Base-by-base conservation (phyloP, 2,888 invertebrate species). In the Caenorhabditis plicata region DNA sequence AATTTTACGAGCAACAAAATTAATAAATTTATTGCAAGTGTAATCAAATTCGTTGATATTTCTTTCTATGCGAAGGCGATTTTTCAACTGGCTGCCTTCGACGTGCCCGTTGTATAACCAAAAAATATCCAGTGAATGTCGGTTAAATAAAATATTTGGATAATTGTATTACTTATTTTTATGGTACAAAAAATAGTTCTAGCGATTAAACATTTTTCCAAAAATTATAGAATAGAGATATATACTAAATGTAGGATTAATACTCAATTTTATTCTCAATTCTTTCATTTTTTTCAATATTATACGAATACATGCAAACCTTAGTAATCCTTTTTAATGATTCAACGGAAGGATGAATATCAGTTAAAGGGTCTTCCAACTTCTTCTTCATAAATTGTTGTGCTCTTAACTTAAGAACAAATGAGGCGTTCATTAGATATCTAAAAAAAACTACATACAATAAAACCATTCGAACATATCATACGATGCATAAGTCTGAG, bases 281-380 rank as follows among this genome's bases (percentile, higher is more conserved):
- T 48, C 26, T 15, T n/a, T 13, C 17, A 11, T 48, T 27, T 48
- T 27, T 19, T 27, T 8, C n/a, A 38, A 38, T 27, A 42, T 23
- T 25, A 1, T 7, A 31, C 17, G 11, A 7, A 15, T 17, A 26
- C 17, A 4, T 7, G 4, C 25, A 20, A 27, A 83, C 83, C 74
- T 83, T 82, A 71, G 82, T 81, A 76, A 89, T 89, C 79, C 91
- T 90, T 55, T 89, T 88, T 45, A 95, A 84, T 62, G 90, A 86
- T 80, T 90, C 89, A 36, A 90, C 87, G 13, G 94, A 87, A n/a
- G 95, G 94, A 85, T 96, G 95, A 71, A 88, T 88, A 75, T 88
- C 87, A 22, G 68, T 46, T n/a, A 61, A 22, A n/a, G 47, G 57
- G 40, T 71, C 67, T n/a, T 46, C 65, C 20, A 90, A 85, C 48